Base-by-base conservation (phyloP, 1,140 invertebrate genomes). In the Streblospio benedicti region DNA sequence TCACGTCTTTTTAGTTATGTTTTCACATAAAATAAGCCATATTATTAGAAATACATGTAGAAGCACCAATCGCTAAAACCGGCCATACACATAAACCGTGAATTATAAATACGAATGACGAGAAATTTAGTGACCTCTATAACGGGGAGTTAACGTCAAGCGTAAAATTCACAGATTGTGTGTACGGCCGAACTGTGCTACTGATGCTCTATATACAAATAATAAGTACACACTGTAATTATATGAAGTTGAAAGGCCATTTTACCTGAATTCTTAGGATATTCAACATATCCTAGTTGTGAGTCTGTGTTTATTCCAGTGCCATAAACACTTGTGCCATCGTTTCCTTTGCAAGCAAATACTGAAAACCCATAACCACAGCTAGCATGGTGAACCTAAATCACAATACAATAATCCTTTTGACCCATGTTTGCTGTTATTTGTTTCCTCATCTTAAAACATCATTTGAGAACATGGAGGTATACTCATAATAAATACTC, bases 321-420 rank as follows among this genome's bases (percentile, higher is more conserved):
- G 0, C 91, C 93, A 81, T 89, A 93, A 1, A 96, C 77, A 50
- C 85, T 81, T 12, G 64, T 60, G 20, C 44, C 54, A 23, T 55
- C 59, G 16, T 84, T 79, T 9, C 81, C 80, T 44, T 85, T 82
- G 0, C 88, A 84, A n/a, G 85, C 84, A 73, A 88, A 87, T 0
- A 87, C 82, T 18, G 91, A 89, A 71, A 95, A 97, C 9, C 93
- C 93, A 80, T 93, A 94, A 0, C 93, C 93, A 78, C 86, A 87
- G 0, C 87, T 84, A 49, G 92, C 78, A 69, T 90, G 80, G 4
- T 75, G 81, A 0, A 91, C 83, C 81, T 85, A 69, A 30, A 4
- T 55, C 18, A 14, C 18, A 16, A 52, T n/a, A 54, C 30, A 57
- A 60, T 49, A 14, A 43, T 41, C 50, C 2, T 52, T 20, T 52